Evolutionary conservation across 2,113 vertebrate genomes (phyloP).

Genomic region (Rhombomys opimus): DNA sequence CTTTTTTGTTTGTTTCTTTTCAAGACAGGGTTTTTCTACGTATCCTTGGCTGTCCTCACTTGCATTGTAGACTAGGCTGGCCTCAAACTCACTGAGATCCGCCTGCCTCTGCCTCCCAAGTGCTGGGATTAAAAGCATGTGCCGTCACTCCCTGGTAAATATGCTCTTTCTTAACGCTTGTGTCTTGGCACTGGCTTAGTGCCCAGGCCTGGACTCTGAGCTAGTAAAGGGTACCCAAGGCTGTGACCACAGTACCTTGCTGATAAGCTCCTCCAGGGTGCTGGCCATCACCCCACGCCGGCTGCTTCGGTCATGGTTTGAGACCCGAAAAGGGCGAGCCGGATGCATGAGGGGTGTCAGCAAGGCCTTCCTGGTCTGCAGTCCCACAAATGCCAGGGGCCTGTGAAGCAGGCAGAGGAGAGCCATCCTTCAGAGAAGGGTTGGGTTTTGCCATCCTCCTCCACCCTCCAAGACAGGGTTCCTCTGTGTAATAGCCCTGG

Average conservation of each 20-base stretch:
- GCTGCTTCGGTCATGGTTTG: conserved; percentile 87
- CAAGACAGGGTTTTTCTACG: background rate
- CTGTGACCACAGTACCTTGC: conserved; percentile 84
- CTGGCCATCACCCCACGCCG: conserved; percentile 87
- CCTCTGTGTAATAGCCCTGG: background rate
- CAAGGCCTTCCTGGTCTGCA: conserved; percentile 87
- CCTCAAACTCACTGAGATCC: background rate
- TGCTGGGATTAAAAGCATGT: background rate
- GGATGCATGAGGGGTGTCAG: conserved; percentile 85
- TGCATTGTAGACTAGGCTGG: background rate
- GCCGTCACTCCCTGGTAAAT: background rate
- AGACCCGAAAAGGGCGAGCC: conserved; percentile 89
- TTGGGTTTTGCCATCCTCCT: background rate
- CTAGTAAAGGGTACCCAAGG: accelerated
- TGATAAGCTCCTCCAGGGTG: conserved; percentile 89
- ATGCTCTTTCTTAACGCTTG: background rate
- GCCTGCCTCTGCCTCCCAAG: background rate
- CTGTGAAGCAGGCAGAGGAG: conserved; percentile 80
- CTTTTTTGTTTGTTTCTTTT: too few species aligned
- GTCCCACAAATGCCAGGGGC: conserved; percentile 88
- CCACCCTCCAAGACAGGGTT: background rate
- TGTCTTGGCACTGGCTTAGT: background rate
- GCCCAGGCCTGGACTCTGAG: background rate
- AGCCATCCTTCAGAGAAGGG: background rate
- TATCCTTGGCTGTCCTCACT: background rate